Evolutionary conservation across 2,888 invertebrate genomes (phyloP), one percentile per base, ranked within the genome.

Genomic region (Sinohyriopsis cumingii): DNA sequence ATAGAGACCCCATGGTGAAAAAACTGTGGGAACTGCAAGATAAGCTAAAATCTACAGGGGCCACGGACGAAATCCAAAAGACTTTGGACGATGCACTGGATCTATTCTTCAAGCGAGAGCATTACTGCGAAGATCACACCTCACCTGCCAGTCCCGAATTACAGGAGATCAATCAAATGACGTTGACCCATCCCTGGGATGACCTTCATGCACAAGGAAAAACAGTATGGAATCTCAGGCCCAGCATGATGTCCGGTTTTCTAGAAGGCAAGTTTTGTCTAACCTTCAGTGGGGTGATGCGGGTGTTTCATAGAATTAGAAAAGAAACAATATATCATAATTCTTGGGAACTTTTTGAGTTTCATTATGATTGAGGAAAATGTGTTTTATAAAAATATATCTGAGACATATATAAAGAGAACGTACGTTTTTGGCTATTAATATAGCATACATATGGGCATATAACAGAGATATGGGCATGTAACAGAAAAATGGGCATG

Each of bases 221-320:
- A 55, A 73, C 73, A 15, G 68, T 69, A 55, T 69, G 63, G 72
- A 68, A 63, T 12, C 63, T 75, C 5, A 59, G 45, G 25, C 63
- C 73, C 0, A 28, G 57, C 9, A 76, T 75, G 77, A 56, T 78
- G 55, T 72, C 76, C 12, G 78, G 76, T 5, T 55, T 60, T 18
- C 57, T 73, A 24, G 76, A 77, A 77, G 79, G 79, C 77, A 57
- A 59, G 59, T 57, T n/a, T n/a, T 55, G 4, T 20, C 15, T 57
- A 45, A 24, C 28, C 5, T 15, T 28, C 25, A 15, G 12, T 45
- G 12, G 45, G 45, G 15, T 45, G 15, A 15, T 45, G 15, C 15
- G 1, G 45, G 12, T 45, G 45, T 45, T 0, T 12, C 9, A 12
- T 45, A 45, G 12, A 12, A 45, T 15, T 45, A 45, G 45, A 45